Evolutionary conservation across 2,888 invertebrate genomes (phyloP), one percentile per base, ranked within the genome.

Genomic region (Oscheius sp.): DNA sequence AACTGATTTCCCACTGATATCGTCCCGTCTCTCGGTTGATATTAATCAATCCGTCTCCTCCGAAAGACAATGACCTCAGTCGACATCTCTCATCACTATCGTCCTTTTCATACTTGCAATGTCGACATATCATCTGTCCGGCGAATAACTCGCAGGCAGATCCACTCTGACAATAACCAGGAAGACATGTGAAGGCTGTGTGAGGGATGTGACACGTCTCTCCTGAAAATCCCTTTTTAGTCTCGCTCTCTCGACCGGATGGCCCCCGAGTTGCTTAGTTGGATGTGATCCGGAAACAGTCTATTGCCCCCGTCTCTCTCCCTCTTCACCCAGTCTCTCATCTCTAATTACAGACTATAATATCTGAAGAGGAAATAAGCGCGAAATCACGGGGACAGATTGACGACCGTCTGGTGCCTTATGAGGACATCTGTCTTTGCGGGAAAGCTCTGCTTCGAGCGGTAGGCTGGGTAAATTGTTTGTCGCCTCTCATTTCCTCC

Each of bases 1-100:
- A 72, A 38, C 70, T 45, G 44, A 78, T 65, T 33, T 62, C 74
- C 80, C 80, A 80, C 56, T 80, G 73, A 20, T 75, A 68, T 54
- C 80, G 57, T 24, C 74, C 70, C 41, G 72, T 50, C 54, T 75
- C 71, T 44, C 70, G 41, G 61, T 78, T 76, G 14, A 80, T 62
- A 59, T 74, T 71, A 24, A 80, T 50, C 20, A 73, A 63, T 32
- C 75, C 76, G 30, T 82, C 77, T 9, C 82, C 84, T 14, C 71
- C 76, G 51, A 84, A 83, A 0, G 80, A 78, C 8, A 84, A 68
- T 2, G 83, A 71, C 22, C 82, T 66, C 45, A 84, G 73, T 9
- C 78, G 75, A 47, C 84, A 84, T 62, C 75, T 59, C 20, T 75
- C 75, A 57, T 77, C 75, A 17, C 71, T 68, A 61, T 77, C 77